Base-by-base conservation (phyloP, 2,888 invertebrate species). In the Melangyna quadrimaculata region DNA sequence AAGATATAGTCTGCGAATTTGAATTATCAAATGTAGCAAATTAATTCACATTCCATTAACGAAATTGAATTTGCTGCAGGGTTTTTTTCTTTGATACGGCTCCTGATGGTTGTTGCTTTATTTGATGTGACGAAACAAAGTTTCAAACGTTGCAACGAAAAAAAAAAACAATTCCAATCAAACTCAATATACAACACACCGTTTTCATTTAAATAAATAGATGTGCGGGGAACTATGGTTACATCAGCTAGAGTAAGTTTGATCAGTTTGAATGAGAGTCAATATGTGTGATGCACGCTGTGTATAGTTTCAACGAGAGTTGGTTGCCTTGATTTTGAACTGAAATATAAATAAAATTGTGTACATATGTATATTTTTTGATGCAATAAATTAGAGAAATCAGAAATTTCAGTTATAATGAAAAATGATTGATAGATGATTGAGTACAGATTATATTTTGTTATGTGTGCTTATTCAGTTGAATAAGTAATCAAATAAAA, bases 31-130 rank as follows among this genome's bases (percentile, higher is more conserved):
- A 86, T 75, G 80, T 86, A 72, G 80, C 75, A 86, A 86, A 86
- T 86, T 86, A 86, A 86, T 80, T 86, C 72, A 77, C 80, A 86
- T 81, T 86, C 80, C 84, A 86, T 86, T 86, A 86, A 80, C 84
- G 61, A 77, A 86, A 86, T 86, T 86, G 81, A 77, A 75, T 79
- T 79, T 53, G 65, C 75, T 71, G 61, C n/a, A 32, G 74, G 75
- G 40, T 57, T 51, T 74, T n/a, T 63, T 40, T 78, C 73, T 73
- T 78, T 83, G 78, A 70, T 73, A 57, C 40, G 35, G 35, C 43
- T 43, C 0, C 12, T 2, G 1, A 1, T 5, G 6, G 45, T 7
- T 22, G 43, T 45, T 45, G 43, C 19, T 65, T 37, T 59, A 37
- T 65, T 73, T 83, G 73, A 83, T 65, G 73, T 73, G 73, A 73